These are phyloP conservation scores for Pimpla rufipes DNA, from an alignment of 2,888 invertebrate genomes.

Conservation along the genomic window DNA sequence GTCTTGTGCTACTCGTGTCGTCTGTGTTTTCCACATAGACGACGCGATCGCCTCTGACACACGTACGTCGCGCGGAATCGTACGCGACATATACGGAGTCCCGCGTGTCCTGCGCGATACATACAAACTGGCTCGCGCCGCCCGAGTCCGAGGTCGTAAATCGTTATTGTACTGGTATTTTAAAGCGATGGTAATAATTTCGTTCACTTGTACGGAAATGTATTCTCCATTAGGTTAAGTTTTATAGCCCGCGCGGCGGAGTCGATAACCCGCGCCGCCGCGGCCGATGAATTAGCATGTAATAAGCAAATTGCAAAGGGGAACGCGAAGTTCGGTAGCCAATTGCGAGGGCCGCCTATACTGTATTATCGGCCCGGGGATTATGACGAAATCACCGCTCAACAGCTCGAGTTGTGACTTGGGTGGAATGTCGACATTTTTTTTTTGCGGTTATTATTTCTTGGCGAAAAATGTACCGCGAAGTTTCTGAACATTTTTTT, in stretches of 20 bases:
- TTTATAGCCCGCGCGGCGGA: conserved; percentile 31
- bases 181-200: conserved; percentile 57
- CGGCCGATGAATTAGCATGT: conserved; percentile 61
- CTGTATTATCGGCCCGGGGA: background rate
- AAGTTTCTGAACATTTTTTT: too few species aligned
- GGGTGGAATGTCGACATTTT: background rate
- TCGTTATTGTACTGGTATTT: conserved; percentile 48
- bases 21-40: too few species aligned
- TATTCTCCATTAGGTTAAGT: conserved; percentile 57
- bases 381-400: conserved; percentile 32
- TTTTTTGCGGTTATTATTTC: too few species aligned
- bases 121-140: conserved; percentile 2
- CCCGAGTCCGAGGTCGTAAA: conserved; percentile 48
- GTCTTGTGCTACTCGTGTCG: conserved; percentile 57
- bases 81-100: too few species aligned
- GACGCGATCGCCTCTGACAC: conserved; percentile 6
- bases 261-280: conserved; percentile 41
- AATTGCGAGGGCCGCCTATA: background rate
- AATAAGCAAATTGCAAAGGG: conserved; percentile 63
- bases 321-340: conserved; percentile 2
- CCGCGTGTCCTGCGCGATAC: background rate
- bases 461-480: too few species aligned
- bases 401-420: conserved; percentile 6
- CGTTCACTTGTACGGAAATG: conserved; percentile 14
- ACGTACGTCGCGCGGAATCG: background rate